phyloP scores from a whole-genome alignment of 2,888 invertebrate species.

The Netelia inedita region DNA sequence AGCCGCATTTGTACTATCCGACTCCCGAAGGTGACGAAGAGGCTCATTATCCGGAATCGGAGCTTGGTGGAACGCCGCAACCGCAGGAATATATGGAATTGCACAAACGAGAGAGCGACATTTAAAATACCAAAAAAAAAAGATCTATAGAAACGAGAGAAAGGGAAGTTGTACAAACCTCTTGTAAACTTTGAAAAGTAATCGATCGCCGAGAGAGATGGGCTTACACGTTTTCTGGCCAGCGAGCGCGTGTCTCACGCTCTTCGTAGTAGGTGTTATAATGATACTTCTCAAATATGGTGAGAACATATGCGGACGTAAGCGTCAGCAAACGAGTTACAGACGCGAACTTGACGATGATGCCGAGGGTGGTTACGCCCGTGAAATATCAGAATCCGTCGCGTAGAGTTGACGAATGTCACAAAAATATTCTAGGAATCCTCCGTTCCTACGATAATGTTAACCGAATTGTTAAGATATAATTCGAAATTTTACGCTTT shows the following conservation, averaged over 20 bases:
- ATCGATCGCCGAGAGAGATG: slow-evolving; percentile 84
- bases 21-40: slow-evolving; percentile 74
- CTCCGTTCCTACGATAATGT: neutral
- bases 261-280: slow-evolving; percentile 91
- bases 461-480: slow-evolving; percentile 4
- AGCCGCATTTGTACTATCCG: slow-evolving; percentile 84
- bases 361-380: slow-evolving; percentile 88
- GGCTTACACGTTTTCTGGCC: slow-evolving; percentile 92
- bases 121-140: slow-evolving; percentile 85
- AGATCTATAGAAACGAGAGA: neutral
- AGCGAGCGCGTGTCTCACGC: slow-evolving; percentile 90
- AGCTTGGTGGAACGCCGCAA: slow-evolving; percentile 72
- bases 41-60: slow-evolving; percentile 82
- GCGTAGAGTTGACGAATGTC: slow-evolving; percentile 72
- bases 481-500: neutral
- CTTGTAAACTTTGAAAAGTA: neutral
- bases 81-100: slow-evolving; percentile 87
- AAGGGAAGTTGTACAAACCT: slow-evolving; percentile 33
- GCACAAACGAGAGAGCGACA: slow-evolving; percentile 93
- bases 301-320: slow-evolving; percentile 87
- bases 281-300: slow-evolving; percentile 92
- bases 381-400: slow-evolving; percentile 81
- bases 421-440: slow-evolving; percentile 11
- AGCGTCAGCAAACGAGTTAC: slow-evolving; percentile 88
- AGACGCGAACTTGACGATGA: slow-evolving; percentile 81